These are phyloP conservation scores for Himantopus leucocephalus DNA, from an alignment of 2,113 vertebrate genomes.

Conservation along the genomic window DNA sequence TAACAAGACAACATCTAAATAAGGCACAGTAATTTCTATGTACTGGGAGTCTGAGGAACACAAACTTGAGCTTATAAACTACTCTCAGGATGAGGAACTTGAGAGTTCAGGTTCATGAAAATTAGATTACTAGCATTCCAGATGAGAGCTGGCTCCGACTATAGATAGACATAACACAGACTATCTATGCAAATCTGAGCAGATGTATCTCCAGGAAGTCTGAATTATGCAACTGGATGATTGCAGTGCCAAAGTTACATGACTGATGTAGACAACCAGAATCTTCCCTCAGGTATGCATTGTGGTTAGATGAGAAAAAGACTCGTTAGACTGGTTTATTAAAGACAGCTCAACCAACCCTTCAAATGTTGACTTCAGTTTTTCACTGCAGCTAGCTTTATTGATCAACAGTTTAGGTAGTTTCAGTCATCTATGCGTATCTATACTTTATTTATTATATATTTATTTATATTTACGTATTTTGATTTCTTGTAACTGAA, in stretches of 20 bases:
- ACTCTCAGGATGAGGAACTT: background rate
- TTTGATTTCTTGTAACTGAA: background rate
- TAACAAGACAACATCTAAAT: slow-evolving; percentile 27
- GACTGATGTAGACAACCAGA: slow-evolving; percentile 30
- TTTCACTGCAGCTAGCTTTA: background rate
- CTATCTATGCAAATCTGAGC: slow-evolving; percentile 51
- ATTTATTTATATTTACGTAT: background rate
- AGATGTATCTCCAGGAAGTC: slow-evolving; percentile 41
- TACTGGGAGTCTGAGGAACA: background rate
- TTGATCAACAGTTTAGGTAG: background rate
- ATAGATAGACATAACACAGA: slow-evolving; percentile 14
- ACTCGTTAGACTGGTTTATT: background rate
- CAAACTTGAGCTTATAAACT: background rate
- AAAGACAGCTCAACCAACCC: background rate
- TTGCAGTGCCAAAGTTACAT: slow-evolving; percentile 3
- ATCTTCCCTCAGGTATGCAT: background rate
- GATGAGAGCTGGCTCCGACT: slow-evolving; percentile 13
- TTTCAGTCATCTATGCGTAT: background rate
- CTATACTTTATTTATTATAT: background rate
- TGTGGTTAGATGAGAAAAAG: background rate
- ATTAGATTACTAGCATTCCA: slow-evolving; percentile 51
- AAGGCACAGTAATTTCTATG: background rate
- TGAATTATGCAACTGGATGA: slow-evolving; percentile 50
- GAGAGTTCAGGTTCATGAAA: slow-evolving; percentile 50
- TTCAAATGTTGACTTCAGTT: background rate